Conservation (phyloP, 2,113 vertebrate genomes). For the Tonatia bakeri region DNA sequence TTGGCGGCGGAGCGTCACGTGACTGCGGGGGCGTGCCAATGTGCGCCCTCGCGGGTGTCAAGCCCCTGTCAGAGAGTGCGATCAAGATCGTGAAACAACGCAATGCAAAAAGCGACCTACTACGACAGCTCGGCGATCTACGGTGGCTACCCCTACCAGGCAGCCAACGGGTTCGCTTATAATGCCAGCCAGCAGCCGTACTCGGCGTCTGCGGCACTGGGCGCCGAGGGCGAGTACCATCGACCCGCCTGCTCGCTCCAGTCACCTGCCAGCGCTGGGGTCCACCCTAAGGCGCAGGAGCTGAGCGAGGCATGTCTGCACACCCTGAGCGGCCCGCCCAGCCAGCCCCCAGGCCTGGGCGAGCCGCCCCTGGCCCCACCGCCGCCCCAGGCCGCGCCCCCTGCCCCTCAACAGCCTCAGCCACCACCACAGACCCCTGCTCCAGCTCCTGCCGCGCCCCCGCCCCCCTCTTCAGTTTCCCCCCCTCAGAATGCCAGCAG, state of each 20-base stretch:
- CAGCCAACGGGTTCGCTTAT: slow-evolving; percentile 98
- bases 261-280: slow-evolving; percentile 88
- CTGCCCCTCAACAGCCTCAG: slow-evolving; percentile 82
- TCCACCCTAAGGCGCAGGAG: slow-evolving; percentile 91
- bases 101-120: slow-evolving; percentile 99
- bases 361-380: slow-evolving; percentile 82
- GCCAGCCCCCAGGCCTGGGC: slow-evolving; percentile 84
- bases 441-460: slow-evolving; percentile 80
- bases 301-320: slow-evolving; percentile 92
- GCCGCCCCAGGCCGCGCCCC: slow-evolving; percentile 82
- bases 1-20: slow-evolving; percentile 98
- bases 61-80: slow-evolving; percentile 99
- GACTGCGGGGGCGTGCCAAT: slow-evolving; percentile 98
- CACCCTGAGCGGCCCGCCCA: slow-evolving; percentile 86
- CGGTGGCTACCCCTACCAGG: slow-evolving; percentile 98
- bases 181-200: slow-evolving; percentile 97
- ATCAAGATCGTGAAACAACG: slow-evolving; percentile 99
- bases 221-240: slow-evolving; percentile 95
- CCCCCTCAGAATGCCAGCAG: slow-evolving; percentile 90
- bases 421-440: slow-evolving; percentile 81
- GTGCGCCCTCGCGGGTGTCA: slow-evolving; percentile 99
- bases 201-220: slow-evolving; percentile 87
- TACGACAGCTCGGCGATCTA: slow-evolving; percentile 99
- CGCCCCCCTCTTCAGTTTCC: slow-evolving; percentile 86
- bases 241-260: slow-evolving; percentile 96